Evolutionary conservation across 2,888 invertebrate genomes (phyloP).

Genomic region (Xanthorhoe designata): DNA sequence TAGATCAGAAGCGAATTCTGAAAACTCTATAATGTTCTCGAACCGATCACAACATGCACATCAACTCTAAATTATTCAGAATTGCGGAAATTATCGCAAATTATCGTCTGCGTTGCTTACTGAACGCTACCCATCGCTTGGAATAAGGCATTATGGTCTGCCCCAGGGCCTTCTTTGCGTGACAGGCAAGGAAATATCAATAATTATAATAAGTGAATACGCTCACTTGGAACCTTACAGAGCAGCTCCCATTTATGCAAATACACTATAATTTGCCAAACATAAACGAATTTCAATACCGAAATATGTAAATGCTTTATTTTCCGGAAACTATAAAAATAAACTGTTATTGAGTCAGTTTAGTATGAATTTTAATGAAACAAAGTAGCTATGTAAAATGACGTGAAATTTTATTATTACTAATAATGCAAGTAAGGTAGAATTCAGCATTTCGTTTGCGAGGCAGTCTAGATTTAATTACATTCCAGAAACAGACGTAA

Average conservation of each 20-base stretch:
- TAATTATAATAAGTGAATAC: slow-evolving; percentile 71
- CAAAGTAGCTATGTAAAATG: slow-evolving; percentile 15
- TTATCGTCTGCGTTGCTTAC: slow-evolving; percentile 74
- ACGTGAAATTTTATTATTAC: slow-evolving; percentile 21
- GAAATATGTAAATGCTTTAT: slow-evolving; percentile 24
- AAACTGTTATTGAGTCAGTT: slow-evolving; percentile 21
- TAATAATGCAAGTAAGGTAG: slow-evolving; percentile 17
- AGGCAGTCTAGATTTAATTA: slow-evolving; percentile 48
- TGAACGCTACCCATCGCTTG: slow-evolving; percentile 67
- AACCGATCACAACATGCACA: slow-evolving; percentile 75
- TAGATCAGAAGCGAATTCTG: slow-evolving; percentile 51
- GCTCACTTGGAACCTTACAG: slow-evolving; percentile 56
- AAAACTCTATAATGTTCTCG: slow-evolving; percentile 67
- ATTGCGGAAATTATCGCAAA: slow-evolving; percentile 82
- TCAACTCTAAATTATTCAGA: slow-evolving; percentile 73
- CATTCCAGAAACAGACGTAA: slow-evolving; percentile 51
- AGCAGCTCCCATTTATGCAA: slow-evolving; percentile 59
- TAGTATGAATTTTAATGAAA: slow-evolving; percentile 20
- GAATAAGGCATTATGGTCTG: slow-evolving; percentile 60
- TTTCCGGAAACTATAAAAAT: slow-evolving; percentile 25
- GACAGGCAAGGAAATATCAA: slow-evolving; percentile 77
- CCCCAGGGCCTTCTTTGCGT: slow-evolving; percentile 68
- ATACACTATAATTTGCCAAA: slow-evolving; percentile 54
- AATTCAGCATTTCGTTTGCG: slow-evolving; percentile 36
- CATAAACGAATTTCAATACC: slow-evolving; percentile 39